Evolutionary conservation across 2,113 vertebrate genomes (phyloP), one percentile per base, ranked within the genome.

Genomic region (Corydoras maculifer): DNA sequence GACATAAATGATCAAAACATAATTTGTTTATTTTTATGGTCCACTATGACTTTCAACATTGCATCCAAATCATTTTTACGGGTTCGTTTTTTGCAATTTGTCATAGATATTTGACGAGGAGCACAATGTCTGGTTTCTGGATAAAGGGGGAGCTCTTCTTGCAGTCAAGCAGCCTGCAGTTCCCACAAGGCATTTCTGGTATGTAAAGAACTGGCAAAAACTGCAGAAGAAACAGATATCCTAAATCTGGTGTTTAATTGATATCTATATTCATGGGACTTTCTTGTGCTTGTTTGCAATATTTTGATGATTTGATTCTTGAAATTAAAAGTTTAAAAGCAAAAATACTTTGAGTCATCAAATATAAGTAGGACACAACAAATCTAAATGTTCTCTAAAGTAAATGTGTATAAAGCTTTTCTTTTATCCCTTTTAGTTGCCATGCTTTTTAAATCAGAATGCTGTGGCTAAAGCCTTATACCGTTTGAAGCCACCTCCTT

Each of bases 71-170:
- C 4, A 43, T 5, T 43, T 25, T 4, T 2, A 43, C 1, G 4
- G 35, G 35, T 43, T 8, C 7, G 35, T 43, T 43, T 43, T 43
- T 51, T 32, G 25, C 8, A 3, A 75, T 2, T 76, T 25, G 59
- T 55, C 84, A 32, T 84, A 99, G 96, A 93, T 99, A 79, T 98
- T 99, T 62, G 94, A 99, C 74, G 96, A 99, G 83, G 95, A 98
- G 60, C 94, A 96, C 84, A 97, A 94, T 0, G 84, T 99, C 30
- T 96, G 95, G 94, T 99, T 96, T 80, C 88, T 99, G 88, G 96
- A 99, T 80, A 94, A 91, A 91, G 97, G 94, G 77, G 96, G 95
- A 1, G 92, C 95, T 14, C 88, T 99, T 0, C 90, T 99, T 58
- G 97, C 97, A 10, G 91, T 99, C 82, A 97, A 94, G 78, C 94